A percentile compares a stretch with the other conserved stretches of the same genome.
phyloP scores from a whole-genome alignment of 2,113 vertebrate species.

The Hucho hucho region DNA sequence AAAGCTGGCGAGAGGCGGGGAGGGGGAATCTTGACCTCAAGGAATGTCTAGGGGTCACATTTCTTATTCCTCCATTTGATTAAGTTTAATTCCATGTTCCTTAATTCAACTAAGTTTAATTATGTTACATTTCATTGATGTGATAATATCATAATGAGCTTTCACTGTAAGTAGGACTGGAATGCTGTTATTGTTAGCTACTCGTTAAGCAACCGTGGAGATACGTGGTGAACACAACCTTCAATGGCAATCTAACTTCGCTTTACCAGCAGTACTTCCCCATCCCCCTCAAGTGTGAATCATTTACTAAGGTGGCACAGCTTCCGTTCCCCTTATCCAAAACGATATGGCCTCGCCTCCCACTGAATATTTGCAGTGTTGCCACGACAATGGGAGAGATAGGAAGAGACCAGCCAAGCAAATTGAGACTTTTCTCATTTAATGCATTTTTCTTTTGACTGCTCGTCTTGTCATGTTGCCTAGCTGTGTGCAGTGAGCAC shows the following conservation, averaged over 20 bases:
- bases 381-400: neutral
- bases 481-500: too few relatives aligned
- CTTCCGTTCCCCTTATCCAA: neutral
- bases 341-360: neutral
- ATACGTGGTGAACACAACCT: too few relatives aligned
- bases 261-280: neutral
- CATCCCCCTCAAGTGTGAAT: neutral
- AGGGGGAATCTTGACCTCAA: neutral
- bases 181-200: too few relatives aligned
- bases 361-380: neutral
- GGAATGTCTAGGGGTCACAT: too few relatives aligned
- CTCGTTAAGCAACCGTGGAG: too few relatives aligned
- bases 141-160: too few relatives aligned
- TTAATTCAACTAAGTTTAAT: too few relatives aligned
- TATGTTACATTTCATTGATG: too few relatives aligned
- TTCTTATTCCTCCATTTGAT: too few relatives aligned
- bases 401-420: neutral
- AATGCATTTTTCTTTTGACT: conserved; percentile 8
- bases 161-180: too few relatives aligned
- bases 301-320: neutral
- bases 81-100: too few relatives aligned
- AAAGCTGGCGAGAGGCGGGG: neutral
- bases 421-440: conserved; percentile 5
- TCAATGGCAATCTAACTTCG: too few relatives aligned
- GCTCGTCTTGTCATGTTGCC: neutral